These are phyloP conservation scores for Mungos mungo DNA, from an alignment of 2,113 vertebrate species.

Conservation along the genomic window DNA sequence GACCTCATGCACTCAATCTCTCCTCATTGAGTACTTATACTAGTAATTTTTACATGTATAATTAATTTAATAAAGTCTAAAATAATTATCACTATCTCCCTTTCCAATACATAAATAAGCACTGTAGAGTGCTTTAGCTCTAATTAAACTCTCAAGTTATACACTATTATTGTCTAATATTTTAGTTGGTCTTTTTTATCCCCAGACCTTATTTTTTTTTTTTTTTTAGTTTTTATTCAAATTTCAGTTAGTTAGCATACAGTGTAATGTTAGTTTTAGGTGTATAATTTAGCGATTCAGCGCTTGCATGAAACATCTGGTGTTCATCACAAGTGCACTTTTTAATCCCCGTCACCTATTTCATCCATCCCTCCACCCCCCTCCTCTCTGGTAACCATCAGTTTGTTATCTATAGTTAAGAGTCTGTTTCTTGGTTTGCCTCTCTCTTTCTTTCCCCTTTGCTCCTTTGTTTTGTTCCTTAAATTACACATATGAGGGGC, in stretches of 20 bases:
- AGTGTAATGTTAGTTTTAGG: background rate
- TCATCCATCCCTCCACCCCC: background rate
- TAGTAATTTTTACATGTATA: background rate
- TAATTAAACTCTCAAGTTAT: background rate
- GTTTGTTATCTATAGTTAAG: background rate
- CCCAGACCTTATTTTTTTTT: background rate
- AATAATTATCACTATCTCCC: background rate
- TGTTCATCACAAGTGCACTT: background rate
- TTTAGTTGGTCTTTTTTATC: background rate
- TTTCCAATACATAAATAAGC: background rate
- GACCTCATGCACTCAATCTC: background rate
- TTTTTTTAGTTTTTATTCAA: background rate
- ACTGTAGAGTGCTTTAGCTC: background rate
- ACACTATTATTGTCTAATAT: background rate
- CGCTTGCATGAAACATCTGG: background rate
- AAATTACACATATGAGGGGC: background rate
- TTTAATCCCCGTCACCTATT: background rate
- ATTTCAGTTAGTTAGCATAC: background rate
- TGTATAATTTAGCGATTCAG: background rate
- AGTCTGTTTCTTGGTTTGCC: background rate
- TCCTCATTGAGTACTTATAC: background rate
- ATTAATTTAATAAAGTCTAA: background rate
- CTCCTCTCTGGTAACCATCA: background rate
- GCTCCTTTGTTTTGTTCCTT: background rate
- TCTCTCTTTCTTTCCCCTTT: background rate